Evolutionary conservation across 2,797 vertebrate genomes (phyloP), one percentile per base, ranked within the genome.

Genomic region (Pygocentrus nattereri): DNA sequence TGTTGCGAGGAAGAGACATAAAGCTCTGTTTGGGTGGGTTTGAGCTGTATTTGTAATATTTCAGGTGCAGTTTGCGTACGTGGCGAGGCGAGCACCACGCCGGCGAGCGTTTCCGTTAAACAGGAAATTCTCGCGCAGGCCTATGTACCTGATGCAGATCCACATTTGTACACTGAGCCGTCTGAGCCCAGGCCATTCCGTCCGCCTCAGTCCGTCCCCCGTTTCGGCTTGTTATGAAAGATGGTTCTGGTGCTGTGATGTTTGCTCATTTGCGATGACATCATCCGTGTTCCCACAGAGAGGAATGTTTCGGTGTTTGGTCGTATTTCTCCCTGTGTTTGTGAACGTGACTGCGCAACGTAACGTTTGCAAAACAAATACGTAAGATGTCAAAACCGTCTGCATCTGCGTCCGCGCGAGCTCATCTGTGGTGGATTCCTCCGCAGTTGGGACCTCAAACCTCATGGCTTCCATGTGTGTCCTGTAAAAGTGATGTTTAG

Each of bases 1-100:
- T 27, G 34, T 50, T 78, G 71, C 44, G 73, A 41, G 54, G 54
- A 47, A 74, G 71, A 79, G 54, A 82, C 30, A 47, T 77, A 76
- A 78, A 27, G 56, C 64, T 75, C 19, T n/a, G 71, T 76, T 73
- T 64, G 50, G 76, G 81, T 56, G 58, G 49, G 78, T 70, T 62
- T 50, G 38, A 23, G 54, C 23, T 10, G 19, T 86, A 86, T 86
- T 79, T 86, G 82, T 86, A 84, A 86, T 86, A 81, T 80, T 80
- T 86, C 80, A 82, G 80, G 54, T 58, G 50, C 59, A 84, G 76
- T 74, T 78, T 81, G 73, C 67, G 67, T 62, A 70, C 30, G 30
- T 75, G 82, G 69, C 38, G 64, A 38, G 31, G 70, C 56, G 58
- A 47, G 65, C 23, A 71, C 6, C 19, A 56, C 49, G 27, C 68